Evolutionary conservation across 1,140 invertebrate genomes (phyloP), one percentile per base, ranked within the genome.

Genomic region (Bombyx mandarina): DNA sequence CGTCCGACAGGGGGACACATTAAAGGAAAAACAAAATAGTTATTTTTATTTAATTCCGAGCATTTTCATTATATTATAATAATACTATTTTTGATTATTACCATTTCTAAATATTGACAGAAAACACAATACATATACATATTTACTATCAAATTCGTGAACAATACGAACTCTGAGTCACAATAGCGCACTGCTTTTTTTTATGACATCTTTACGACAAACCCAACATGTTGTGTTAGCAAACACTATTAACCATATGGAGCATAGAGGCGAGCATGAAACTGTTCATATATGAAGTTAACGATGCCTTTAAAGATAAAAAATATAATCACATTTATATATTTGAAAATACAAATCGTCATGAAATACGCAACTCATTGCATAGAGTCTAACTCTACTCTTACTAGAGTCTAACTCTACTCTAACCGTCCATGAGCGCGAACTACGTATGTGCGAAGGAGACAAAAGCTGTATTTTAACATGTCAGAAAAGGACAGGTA

Each of bases 141-240:
- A 2, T 35, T 35, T 35, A 35, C 2, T 35, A 35, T 35, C 26
- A 35, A 35, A 35, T 35, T 35, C 6, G 43, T 3, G 12, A 56
- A 49, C 26, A 49, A 42, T 56, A 43, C 18, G 46, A 10, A 58
- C 57, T 9, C 22, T 64, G 62, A 64, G 62, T 64, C 62, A 64
- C 53, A 47, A 22, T 49, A 47, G 43, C 10, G 12, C 10, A 43
- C 48, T 56, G 54, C 49, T 49, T 4, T 12, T 58, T 58, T 64
- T 61, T 45, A 49, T 55, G 22, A 26, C 26, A 43, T 47, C 58
- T 63, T 61, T 60, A 51, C 49, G 53, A 22, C 49, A 43, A 56
- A 58, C 47, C 57, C 56, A 51, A 43, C 48, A 35, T 58, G 62
- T 64, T 64, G 62, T 52, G 56, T 55, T 43, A 52, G 58, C 53